phyloP scores from a whole-genome alignment of 1,140 invertebrate genomes.

The Bombus huntii region DNA sequence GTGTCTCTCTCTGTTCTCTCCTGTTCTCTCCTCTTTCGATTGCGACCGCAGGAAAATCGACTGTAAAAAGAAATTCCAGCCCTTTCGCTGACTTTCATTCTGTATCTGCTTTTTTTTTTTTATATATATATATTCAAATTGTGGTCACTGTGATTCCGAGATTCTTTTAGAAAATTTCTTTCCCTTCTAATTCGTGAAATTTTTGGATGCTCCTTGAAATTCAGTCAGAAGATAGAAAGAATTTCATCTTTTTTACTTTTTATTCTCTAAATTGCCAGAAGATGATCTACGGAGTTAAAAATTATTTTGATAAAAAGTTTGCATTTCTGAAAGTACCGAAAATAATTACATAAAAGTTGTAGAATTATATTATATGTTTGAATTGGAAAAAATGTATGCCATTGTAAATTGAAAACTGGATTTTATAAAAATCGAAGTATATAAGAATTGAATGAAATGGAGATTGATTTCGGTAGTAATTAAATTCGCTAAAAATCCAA shows the following conservation, averaged over 20 bases:
- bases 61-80: slow-evolving; percentile 16
- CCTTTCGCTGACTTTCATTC: slow-evolving; percentile 32
- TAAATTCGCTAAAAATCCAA: neutral
- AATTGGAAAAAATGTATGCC: no score
- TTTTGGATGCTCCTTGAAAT: neutral
- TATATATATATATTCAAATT: neutral
- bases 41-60: slow-evolving; percentile 27
- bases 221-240: neutral
- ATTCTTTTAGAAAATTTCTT: neutral
- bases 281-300: no score
- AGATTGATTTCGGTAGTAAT: neutral
- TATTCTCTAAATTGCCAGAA: no score
- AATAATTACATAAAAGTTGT: no score
- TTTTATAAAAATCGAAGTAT: neutral
- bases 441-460: neutral
- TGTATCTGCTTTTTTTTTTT: neutral
- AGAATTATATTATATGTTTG: no score
- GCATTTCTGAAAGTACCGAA: no score
- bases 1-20: slow-evolving; percentile 76
- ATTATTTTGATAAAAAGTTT: no score
- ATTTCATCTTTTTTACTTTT: no score
- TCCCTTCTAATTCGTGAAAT: neutral
- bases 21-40: slow-evolving; percentile 80
- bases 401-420: no score
- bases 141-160: neutral